Percentiles rank a stretch among this genome's conserved stretches.
phyloP scores from a whole-genome alignment of 2,113 vertebrate genomes.

The Naja naja region DNA sequence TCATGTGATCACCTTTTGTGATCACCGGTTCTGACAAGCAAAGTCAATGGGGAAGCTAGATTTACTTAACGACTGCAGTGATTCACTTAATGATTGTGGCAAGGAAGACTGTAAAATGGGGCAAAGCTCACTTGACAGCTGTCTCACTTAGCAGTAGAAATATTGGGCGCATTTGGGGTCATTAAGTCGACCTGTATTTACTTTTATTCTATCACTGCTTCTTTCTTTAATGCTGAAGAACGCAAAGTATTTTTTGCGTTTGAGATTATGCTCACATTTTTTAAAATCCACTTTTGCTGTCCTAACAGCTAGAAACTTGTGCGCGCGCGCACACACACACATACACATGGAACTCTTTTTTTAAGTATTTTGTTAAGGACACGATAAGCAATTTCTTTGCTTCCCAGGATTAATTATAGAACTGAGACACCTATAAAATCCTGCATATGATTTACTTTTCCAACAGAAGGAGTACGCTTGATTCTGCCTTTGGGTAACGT shows the following conservation, averaged over 20 bases:
- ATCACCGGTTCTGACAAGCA: no score
- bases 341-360: not conserved
- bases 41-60: no score
- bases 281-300: not conserved
- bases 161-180: no score
- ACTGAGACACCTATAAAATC: not conserved
- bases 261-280: not conserved
- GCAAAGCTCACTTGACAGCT: no score
- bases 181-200: no score
- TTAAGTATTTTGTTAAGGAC: not conserved
- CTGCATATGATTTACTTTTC: not conserved
- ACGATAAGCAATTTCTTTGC: not conserved
- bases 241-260: not conserved
- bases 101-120: no score
- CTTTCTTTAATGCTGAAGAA: not conserved
- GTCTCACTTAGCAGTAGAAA: no score
- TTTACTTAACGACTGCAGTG: no score
- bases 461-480: not conserved
- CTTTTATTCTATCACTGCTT: no score
- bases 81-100: no score
- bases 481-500: not conserved
- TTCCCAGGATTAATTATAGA: not conserved
- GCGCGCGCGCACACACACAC: fast-evolving
- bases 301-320: not conserved
- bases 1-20: no score